Evolutionary conservation across 53 echinoderm and acorn worm genomes (phyloP).

Genomic region (Astropecten irregularis): DNA sequence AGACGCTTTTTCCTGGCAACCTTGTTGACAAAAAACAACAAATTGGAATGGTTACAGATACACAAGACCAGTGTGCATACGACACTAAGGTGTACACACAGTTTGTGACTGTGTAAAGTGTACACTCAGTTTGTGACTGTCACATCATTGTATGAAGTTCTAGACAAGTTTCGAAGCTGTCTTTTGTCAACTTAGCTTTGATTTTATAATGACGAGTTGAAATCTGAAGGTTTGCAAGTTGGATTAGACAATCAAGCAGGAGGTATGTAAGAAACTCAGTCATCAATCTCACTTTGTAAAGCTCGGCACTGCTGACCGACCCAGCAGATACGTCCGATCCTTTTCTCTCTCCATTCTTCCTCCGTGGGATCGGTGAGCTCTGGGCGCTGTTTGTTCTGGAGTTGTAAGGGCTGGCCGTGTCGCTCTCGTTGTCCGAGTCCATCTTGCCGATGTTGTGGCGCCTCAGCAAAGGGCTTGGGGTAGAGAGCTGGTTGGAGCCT

Average conservation of each 20-base stretch:
- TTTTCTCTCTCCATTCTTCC: slow-evolving; percentile 67
- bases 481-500: slow-evolving; percentile 35
- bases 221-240: too few relatives aligned
- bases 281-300: slow-evolving; percentile 83
- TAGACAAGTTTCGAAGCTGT: too few relatives aligned
- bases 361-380: slow-evolving; percentile 64
- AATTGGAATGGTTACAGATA: too few relatives aligned
- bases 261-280: too few relatives aligned
- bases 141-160: too few relatives aligned
- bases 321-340: slow-evolving; percentile 84
- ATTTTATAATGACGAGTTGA: too few relatives aligned
- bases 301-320: slow-evolving; percentile 82
- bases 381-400: slow-evolving; percentile 84
- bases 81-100: too few relatives aligned
- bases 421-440: slow-evolving; percentile 82
- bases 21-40: slow-evolving; percentile 47
- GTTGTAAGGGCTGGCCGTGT: slow-evolving; percentile 79
- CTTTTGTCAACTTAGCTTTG: too few relatives aligned
- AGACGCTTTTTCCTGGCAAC: slow-evolving; percentile 77
- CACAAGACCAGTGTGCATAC: too few relatives aligned
- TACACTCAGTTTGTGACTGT: too few relatives aligned
- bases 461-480: slow-evolving; percentile 56
- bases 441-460: slow-evolving; percentile 18
- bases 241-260: too few relatives aligned
- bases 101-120: too few relatives aligned